These are phyloP conservation scores for Diabrotica undecimpunctata DNA, from an alignment of 1,140 invertebrate species.

Conservation along the genomic window DNA sequence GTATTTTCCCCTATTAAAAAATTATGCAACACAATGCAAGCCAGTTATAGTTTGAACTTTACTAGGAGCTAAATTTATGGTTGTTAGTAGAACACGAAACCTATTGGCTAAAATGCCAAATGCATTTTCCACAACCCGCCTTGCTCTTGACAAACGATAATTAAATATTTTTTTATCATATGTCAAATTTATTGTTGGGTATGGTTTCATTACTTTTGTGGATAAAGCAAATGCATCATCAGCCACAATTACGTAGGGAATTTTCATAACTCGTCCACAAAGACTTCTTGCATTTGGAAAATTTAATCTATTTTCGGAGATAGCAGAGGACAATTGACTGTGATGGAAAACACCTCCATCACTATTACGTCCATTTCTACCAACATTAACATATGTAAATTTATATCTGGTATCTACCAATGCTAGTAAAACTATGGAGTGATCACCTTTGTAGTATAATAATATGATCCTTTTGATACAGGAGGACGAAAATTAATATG, in stretches of 20 bases:
- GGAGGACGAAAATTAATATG: conserved; percentile 17
- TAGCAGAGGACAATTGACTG: neutral
- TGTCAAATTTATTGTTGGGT: neutral
- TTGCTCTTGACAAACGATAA: neutral
- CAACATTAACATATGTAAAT: conserved; percentile 49
- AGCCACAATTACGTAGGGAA: neutral
- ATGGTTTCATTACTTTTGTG: neutral
- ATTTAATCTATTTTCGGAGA: neutral
- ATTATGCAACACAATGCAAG: neutral
- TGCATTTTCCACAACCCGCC: neutral
- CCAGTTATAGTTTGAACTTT: too few species aligned
- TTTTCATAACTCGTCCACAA: neutral
- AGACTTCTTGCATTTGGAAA: neutral
- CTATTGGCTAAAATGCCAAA: neutral
- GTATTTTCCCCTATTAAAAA: neutral
- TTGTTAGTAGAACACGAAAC: too few species aligned
- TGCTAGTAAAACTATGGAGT: conserved; percentile 52
- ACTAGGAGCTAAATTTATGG: too few species aligned
- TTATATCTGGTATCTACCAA: conserved; percentile 52
- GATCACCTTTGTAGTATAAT: conserved; percentile 52
- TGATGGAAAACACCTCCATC: conserved; percentile 17
- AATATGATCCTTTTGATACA: conserved; percentile 42
- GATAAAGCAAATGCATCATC: neutral
- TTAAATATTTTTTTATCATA: neutral
- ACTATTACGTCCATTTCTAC: conserved; percentile 48